Evolutionary conservation across 2,888 invertebrate genomes (phyloP), one percentile per base, ranked within the genome.

Genomic region (Heliconius sara): DNA sequence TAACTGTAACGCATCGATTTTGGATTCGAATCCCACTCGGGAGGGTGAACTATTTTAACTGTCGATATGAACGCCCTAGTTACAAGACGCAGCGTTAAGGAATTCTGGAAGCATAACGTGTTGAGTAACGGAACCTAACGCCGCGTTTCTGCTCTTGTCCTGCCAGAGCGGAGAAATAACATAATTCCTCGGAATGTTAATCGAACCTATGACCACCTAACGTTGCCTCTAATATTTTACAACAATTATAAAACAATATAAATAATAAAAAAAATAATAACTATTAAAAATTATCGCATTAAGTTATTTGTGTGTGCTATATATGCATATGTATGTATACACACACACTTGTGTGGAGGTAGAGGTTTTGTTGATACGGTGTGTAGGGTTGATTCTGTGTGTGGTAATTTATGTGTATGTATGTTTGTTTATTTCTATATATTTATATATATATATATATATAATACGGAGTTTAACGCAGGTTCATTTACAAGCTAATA

Each of bases 201-300:
- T 12, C 63, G 13, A 63, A 63, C 63, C 63, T n/a, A 57, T 70
- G 60, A 77, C 57, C 3, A n/a, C n/a, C n/a, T n/a, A 60, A n/a
- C n/a, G n/a, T 60, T 60, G 60, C 4, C 10, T n/a, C 19, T 57
- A 60, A 60, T 60, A 60, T 19, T 3, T 10, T 60, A n/a, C 22
- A 60, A n/a, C 3, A 60, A 60, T n/a, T 60, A 60, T 60, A 60
- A n/a, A 60, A 60, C n/a, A n/a, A 80, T 80, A 81, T n/a, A 60
- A 60, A 60, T 60, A n/a, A 80, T 80, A 81, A 82, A 78, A 76
- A 78, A 83, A 83, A 82, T 84, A 78, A 89, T 79, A 70, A 79
- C 74, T 90, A 90, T 87, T 90, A 91, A 87, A 86, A 87, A 87
- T 85, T 88, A 89, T 91, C 90, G 90, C 90, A 90, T 89, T 90